These are phyloP conservation scores for Tachina lurida DNA, from an alignment of 2,888 invertebrate species.

Conservation along the genomic window DNA sequence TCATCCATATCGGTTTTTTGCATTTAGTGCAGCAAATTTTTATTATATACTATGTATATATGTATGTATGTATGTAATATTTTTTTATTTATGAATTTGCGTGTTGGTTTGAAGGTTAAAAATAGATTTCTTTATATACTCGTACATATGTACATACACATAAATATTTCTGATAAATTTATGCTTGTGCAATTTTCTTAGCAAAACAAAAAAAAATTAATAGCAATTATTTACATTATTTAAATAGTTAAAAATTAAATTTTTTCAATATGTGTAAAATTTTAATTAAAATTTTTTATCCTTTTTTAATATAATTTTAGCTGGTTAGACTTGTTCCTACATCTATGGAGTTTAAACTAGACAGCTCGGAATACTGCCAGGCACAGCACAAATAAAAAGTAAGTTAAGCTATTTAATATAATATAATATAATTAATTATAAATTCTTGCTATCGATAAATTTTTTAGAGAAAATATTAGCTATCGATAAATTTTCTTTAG, in stretches of 20 bases:
- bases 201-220: neutral
- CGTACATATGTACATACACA: neutral
- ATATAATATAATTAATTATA: neutral
- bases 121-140: conserved; percentile 46
- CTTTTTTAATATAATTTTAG: conserved; percentile 84
- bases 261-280: neutral
- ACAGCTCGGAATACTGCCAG: conserved; percentile 99
- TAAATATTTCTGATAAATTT: conserved; percentile 49
- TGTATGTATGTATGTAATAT: neutral
- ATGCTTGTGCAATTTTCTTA: conserved; percentile 46
- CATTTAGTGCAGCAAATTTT: conserved; percentile 32
- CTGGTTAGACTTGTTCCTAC: conserved; percentile 94
- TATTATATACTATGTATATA: neutral
- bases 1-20: conserved; percentile 18
- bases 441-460: too few relatives aligned
- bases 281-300: conserved; percentile 45
- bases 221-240: neutral
- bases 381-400: conserved; percentile 97
- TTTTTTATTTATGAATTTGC: conserved; percentile 58
- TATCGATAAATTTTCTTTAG: too few relatives aligned
- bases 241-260: neutral
- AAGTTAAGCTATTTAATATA: conserved; percentile 73
- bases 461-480: neutral
- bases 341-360: conserved; percentile 99
- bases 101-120: conserved; percentile 60